phyloP scores from a whole-genome alignment of 1,140 invertebrate genomes.

The Argopecten irradians region DNA sequence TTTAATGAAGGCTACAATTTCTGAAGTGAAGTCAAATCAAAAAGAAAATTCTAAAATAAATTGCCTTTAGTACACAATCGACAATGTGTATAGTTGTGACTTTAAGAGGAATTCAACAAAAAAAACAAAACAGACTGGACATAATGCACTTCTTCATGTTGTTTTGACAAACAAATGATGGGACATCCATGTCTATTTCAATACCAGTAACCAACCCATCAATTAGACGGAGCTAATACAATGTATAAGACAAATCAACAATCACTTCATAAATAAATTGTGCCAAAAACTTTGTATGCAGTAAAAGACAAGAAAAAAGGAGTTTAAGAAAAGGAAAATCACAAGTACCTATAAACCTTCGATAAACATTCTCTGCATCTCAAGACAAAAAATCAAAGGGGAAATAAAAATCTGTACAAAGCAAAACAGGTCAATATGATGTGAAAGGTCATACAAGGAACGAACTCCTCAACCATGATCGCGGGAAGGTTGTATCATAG shows the following conservation, averaged over 20 bases:
- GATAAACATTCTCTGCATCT: slow-evolving; percentile 14
- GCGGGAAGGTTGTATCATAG: not conserved
- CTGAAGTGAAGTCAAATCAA: not conserved
- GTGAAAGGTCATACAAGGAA: not conserved
- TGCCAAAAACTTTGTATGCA: slow-evolving; percentile 6
- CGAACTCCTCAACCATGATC: not conserved
- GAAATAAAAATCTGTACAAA: not conserved
- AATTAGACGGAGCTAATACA: not conserved
- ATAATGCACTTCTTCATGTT: not conserved
- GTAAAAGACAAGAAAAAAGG: slow-evolving; percentile 17
- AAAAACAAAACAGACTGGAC: not conserved
- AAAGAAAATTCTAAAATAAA: not conserved
- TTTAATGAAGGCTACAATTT: not conserved
- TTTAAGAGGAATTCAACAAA: not conserved
- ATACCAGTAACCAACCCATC: not conserved
- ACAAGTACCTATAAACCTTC: not conserved
- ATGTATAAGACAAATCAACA: not conserved
- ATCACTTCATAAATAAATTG: not conserved
- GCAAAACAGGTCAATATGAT: not conserved
- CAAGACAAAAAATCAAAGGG: not conserved
- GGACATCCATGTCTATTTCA: not conserved
- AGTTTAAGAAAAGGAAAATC: not conserved
- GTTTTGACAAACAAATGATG: not conserved
- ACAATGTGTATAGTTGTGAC: not conserved
- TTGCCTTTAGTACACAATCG: not conserved